A percentile compares a stretch with the other conserved stretches of the same genome.
phyloP scores from a whole-genome alignment of 2,888 invertebrate genomes.

The Pammene fasciana region DNA sequence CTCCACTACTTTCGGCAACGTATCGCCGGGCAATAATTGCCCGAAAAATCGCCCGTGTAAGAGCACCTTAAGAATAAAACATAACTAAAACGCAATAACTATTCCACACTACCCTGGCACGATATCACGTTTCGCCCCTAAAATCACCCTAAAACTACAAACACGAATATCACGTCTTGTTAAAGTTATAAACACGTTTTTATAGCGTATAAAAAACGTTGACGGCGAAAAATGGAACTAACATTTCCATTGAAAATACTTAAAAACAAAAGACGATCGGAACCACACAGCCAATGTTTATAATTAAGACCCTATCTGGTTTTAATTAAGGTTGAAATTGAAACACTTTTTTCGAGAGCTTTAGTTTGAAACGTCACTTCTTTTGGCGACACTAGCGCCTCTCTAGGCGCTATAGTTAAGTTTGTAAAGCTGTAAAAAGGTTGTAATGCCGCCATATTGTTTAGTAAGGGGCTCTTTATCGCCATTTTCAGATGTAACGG shows the following conservation, averaged over 20 bases:
- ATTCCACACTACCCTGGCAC: conserved; percentile 2
- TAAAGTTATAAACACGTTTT: conserved; percentile 1
- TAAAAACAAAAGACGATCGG: not conserved
- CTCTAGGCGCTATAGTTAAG: not conserved
- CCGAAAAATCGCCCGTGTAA: too few relatives aligned
- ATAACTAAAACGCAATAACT: not conserved
- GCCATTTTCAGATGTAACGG: conserved; percentile 13
- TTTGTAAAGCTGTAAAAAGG: conserved; percentile 17
- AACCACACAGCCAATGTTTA: not conserved
- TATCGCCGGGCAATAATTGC: too few relatives aligned
- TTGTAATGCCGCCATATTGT: not conserved
- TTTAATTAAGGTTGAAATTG: not conserved
- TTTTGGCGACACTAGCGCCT: conserved; percentile 5
- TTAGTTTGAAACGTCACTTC: not conserved
- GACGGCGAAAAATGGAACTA: conserved; percentile 12
- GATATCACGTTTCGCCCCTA: not conserved
- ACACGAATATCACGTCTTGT: not conserved
- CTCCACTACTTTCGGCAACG: too few relatives aligned
- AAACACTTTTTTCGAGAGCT: not conserved
- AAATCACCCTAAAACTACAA: not conserved
- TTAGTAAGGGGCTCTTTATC: conserved; percentile 5
- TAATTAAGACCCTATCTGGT: not conserved
- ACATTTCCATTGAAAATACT: not conserved
- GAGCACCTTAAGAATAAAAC: too few relatives aligned
- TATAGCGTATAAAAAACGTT: not conserved